A percentile compares a stretch with the other conserved stretches of the same genome.
Conservation (phyloP, 2,113 vertebrate genomes). For the Pterocles burchelli region DNA sequence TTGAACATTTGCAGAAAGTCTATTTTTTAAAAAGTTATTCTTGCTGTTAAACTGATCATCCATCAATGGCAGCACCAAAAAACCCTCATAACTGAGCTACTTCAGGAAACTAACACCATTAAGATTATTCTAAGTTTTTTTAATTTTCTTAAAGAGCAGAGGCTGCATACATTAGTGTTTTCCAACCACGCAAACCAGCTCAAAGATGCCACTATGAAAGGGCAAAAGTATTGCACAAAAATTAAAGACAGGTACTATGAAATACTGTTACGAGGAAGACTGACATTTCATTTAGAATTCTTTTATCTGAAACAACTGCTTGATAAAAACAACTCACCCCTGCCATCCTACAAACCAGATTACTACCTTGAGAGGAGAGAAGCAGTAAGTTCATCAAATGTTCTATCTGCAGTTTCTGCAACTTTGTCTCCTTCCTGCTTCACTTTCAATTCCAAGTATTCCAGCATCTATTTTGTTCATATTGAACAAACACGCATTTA, state of each 20-base stretch:
- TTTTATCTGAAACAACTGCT: not conserved
- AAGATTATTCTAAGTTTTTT: not conserved
- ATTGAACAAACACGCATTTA: not conserved
- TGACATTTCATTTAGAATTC: not conserved
- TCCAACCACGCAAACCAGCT: not conserved
- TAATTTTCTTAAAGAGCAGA: not conserved
- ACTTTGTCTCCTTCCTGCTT: constrained; percentile 53
- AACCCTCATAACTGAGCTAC: not conserved
- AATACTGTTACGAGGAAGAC: not conserved
- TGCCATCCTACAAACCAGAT: not conserved
- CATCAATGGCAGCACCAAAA: not conserved
- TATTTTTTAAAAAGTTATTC: not conserved
- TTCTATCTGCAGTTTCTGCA: constrained; percentile 43
- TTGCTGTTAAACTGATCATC: not conserved
- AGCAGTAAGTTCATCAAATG: constrained; percentile 63
- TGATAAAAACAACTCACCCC: not conserved
- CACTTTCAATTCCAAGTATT: constrained; percentile 52
- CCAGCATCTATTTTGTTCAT: constrained; percentile 62
- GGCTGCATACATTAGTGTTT: not conserved
- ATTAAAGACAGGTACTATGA: not conserved
- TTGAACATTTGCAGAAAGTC: not conserved
- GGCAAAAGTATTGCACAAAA: not conserved
- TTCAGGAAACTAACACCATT: not conserved
- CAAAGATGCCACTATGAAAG: not conserved
- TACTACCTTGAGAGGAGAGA: constrained; percentile 73